Conservation (phyloP, 2,888 invertebrate species). For the Sthenelais limicola region DNA sequence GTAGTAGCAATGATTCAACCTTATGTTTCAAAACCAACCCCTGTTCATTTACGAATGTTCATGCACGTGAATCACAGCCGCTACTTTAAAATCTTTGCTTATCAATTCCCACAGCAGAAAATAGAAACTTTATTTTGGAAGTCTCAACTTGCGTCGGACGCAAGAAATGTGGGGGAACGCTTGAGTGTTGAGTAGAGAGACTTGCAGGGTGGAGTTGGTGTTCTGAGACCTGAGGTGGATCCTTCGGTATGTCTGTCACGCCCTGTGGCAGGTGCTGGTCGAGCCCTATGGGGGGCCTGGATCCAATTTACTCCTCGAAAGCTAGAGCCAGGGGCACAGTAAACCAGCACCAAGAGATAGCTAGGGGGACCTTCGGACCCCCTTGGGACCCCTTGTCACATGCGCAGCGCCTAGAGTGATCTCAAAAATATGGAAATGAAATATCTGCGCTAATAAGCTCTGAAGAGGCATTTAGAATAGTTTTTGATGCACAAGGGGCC, state of each 20-base stretch:
- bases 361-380: slow-evolving; percentile 35
- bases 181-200: not conserved
- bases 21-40: too few species aligned
- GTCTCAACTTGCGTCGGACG: too few species aligned
- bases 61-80: too few species aligned
- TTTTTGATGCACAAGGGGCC: slow-evolving; percentile 22
- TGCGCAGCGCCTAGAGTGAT: slow-evolving; percentile 20
- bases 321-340: slow-evolving; percentile 15
- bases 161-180: not conserved
- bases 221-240: too few species aligned
- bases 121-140: too few species aligned
- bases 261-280: slow-evolving; percentile 27
- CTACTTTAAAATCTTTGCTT: too few species aligned
- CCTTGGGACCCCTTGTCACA: slow-evolving; percentile 35
- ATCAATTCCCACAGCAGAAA: too few species aligned
- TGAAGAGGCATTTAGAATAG: slow-evolving; percentile 35
- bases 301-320: slow-evolving; percentile 14
- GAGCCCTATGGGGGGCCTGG: slow-evolving; percentile 12
- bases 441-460: slow-evolving; percentile 38
- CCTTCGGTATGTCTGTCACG: slow-evolving; percentile 39
- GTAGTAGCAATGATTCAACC: too few species aligned
- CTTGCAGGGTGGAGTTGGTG: slow-evolving; percentile 9
- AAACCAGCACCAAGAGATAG: slow-evolving; percentile 26
- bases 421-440: slow-evolving; percentile 39
- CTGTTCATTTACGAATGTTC: too few species aligned